phyloP scores from a whole-genome alignment of 2,797 vertebrate genomes.

The Adrianichthys oophorus region DNA sequence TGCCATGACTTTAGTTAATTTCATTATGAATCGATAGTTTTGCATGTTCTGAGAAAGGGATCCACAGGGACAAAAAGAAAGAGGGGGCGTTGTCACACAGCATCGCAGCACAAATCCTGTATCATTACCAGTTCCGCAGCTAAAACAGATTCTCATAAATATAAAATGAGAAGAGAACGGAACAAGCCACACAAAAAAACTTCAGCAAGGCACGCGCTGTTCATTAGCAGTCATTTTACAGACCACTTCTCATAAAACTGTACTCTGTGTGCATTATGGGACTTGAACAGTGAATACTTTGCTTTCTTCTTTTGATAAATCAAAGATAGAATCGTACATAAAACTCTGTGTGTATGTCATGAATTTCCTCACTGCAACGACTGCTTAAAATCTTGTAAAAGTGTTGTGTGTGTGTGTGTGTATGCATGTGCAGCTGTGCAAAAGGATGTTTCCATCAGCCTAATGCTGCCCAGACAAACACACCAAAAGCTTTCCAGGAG shows the following conservation, averaged over 20 bases:
- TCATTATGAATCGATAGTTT: constrained; percentile 25
- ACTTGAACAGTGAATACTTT: constrained; percentile 30
- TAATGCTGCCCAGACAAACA: constrained; percentile 41
- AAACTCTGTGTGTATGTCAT: constrained; percentile 29
- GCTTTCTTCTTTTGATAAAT: constrained; percentile 23
- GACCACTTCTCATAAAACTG: constrained; percentile 10
- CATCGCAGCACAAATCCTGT: constrained; percentile 37
- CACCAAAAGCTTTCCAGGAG: constrained; percentile 42
- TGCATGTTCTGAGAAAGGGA: neutral
- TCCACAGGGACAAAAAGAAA: constrained; percentile 2
- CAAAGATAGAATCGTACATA: constrained; percentile 33
- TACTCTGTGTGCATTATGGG: constrained; percentile 5
- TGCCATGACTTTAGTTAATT: constrained; percentile 13
- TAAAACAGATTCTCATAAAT: constrained; percentile 61
- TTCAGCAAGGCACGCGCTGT: constrained; percentile 26
- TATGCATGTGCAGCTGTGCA: constrained; percentile 39
- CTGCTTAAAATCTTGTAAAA: constrained; percentile 39
- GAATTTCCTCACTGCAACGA: constrained; percentile 35
- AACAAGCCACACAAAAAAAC: constrained; percentile 24
- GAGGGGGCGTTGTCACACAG: constrained; percentile 9
- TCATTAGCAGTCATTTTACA: constrained; percentile 35
- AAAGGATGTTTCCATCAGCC: constrained; percentile 54
- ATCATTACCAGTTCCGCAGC: constrained; percentile 33
- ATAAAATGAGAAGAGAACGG: constrained; percentile 43
- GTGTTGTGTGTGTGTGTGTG: neutral